Percentiles rank a stretch among this genome's conserved stretches.
Conservation (phyloP, 2,888 invertebrate species). For the Hirtodrosophila cameraria region DNA sequence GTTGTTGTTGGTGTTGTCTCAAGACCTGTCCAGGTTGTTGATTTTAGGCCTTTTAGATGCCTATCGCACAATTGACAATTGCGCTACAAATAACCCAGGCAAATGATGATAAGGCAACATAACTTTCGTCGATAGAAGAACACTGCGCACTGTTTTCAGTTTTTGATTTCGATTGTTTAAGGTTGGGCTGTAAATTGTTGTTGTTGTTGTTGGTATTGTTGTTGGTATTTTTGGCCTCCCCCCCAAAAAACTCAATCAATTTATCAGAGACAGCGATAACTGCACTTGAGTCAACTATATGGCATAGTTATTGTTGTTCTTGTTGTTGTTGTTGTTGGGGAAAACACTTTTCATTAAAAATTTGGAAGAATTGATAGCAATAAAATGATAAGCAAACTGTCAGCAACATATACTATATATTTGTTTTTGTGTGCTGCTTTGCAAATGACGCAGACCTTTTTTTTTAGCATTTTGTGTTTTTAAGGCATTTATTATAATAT, state of each 20-base stretch:
- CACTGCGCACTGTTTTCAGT: constrained; percentile 43
- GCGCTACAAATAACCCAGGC: constrained; percentile 63
- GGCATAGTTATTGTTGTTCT: constrained; percentile 14
- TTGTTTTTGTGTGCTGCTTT: not conserved
- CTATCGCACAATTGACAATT: constrained; percentile 77
- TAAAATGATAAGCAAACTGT: constrained; percentile 75
- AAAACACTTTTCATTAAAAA: constrained; percentile 77
- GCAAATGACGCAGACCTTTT: constrained; percentile 17
- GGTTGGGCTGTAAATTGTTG: constrained; percentile 33
- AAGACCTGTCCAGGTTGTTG: constrained; percentile 50
- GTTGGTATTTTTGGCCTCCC: constrained; percentile 23
- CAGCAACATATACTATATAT: constrained; percentile 55
- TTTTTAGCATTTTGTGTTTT: too few relatives aligned
- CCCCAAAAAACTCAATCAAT: constrained; percentile 78
- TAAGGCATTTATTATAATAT: constrained; percentile 11
- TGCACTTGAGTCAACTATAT: constrained; percentile 24
- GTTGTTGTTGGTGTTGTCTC: constrained; percentile 33
- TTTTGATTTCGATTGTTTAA: constrained; percentile 56
- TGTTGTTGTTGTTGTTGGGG: constrained; percentile 40
- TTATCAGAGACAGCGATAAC: constrained; percentile 68
- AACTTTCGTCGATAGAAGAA: constrained; percentile 53
- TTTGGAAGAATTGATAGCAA: constrained; percentile 69
- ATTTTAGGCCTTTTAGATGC: constrained; percentile 49
- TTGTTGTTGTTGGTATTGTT: not conserved
- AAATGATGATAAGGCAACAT: constrained; percentile 71